phyloP scores from a whole-genome alignment of 2,113 vertebrate genomes.

The Nibea albiflora region DNA sequence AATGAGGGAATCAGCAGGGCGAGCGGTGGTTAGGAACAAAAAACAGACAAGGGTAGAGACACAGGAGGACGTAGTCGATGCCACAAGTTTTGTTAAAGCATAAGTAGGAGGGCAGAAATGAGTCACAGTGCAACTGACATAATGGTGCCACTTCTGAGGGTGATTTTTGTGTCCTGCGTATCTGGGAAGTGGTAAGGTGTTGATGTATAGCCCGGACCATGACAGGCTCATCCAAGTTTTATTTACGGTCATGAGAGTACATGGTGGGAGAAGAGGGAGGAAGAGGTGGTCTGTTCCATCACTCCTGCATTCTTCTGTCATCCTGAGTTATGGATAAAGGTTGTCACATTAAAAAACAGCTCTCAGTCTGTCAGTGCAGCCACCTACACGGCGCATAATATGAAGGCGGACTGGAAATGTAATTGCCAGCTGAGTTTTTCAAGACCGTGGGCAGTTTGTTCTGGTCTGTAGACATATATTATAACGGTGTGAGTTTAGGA shows the following conservation, averaged over 20 bases:
- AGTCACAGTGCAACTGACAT: background rate
- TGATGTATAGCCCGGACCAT: conserved; percentile 33
- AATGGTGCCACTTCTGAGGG: background rate
- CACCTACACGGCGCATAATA: conserved; percentile 2
- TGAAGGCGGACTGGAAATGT: background rate
- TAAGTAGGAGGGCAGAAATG: background rate
- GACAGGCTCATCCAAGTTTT: conserved; percentile 6
- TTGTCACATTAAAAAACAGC: conserved; percentile 30
- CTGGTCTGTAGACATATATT: no score
- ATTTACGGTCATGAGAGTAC: conserved; percentile 30
- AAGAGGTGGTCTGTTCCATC: conserved; percentile 11
- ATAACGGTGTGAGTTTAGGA: background rate
- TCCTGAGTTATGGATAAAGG: conserved; percentile 37
- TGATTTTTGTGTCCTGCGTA: conserved; percentile 6
- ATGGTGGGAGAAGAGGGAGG: conserved; percentile 5
- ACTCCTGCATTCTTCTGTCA: conserved; percentile 31
- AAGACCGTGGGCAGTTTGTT: background rate
- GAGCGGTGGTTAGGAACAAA: background rate
- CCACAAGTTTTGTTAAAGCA: background rate
- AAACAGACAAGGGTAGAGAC: background rate
- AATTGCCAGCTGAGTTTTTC: background rate
- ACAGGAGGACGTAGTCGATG: background rate
- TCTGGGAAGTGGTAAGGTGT: background rate
- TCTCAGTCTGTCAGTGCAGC: background rate
- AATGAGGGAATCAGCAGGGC: conserved; percentile 10